Percentiles rank a stretch among this genome's conserved stretches.
Evolutionary conservation across 2,113 vertebrate species (phyloP).

Genomic region (Rhegmatorhina hoffmannsi): DNA sequence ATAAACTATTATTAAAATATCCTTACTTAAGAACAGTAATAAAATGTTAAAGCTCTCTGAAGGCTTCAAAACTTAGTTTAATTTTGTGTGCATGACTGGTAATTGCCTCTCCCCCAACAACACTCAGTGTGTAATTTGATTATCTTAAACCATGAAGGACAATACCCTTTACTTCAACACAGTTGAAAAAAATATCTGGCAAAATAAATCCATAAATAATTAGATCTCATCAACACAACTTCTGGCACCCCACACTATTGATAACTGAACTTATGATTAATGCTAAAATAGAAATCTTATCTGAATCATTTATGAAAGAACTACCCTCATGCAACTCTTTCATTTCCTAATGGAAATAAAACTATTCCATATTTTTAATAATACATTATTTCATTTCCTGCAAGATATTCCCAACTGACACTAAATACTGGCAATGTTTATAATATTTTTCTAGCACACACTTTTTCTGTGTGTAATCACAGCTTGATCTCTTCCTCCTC

Average conservation of each 20-base stretch:
- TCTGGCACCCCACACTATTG: not conserved
- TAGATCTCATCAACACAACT: conserved; percentile 32
- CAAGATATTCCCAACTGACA: not conserved
- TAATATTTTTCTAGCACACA: not conserved
- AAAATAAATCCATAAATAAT: conserved; percentile 49
- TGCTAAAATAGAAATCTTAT: not conserved
- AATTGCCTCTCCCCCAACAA: conserved; percentile 4
- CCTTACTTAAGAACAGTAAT: not conserved
- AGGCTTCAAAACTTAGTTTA: conserved; percentile 28
- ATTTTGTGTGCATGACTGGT: conserved; percentile 20
- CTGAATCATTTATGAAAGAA: conserved; percentile 11
- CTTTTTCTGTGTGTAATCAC: not conserved
- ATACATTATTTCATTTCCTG: conserved; percentile 38
- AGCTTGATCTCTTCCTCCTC: not conserved
- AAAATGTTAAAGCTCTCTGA: not conserved
- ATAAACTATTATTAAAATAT: not conserved
- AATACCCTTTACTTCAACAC: conserved; percentile 22
- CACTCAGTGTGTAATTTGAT: conserved; percentile 25
- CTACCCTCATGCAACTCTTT: not conserved
- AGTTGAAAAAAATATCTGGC: not conserved
- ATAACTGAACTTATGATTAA: conserved; percentile 13
- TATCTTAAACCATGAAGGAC: conserved; percentile 49
- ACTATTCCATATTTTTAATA: conserved; percentile 31
- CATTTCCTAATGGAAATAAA: conserved; percentile 39
- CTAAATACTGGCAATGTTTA: not conserved